These are phyloP conservation scores for Vireo griseus DNA, from an alignment of 2,797 vertebrate species.

Conservation along the genomic window DNA sequence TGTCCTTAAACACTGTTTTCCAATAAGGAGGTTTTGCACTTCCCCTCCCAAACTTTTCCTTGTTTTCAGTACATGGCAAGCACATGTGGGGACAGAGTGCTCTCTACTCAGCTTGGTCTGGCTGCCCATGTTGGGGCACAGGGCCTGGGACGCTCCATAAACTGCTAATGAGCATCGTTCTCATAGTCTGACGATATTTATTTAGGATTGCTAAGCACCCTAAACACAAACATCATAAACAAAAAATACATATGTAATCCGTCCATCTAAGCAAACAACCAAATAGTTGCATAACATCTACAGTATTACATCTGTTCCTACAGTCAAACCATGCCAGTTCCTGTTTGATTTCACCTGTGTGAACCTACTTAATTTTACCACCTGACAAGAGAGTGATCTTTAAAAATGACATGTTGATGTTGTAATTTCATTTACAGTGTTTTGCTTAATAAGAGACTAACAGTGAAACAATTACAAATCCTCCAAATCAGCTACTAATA, in stretches of 20 bases:
- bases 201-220: not conserved
- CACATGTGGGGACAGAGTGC: rapidly evolving
- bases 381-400: not conserved
- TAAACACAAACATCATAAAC: not conserved
- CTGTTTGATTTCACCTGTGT: not conserved
- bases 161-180: not conserved
- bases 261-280: not conserved
- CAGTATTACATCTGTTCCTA: not conserved
- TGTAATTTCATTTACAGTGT: slow-evolving; percentile 1
- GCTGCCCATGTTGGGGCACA: not conserved
- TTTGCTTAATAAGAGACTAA: slow-evolving; percentile 9
- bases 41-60: not conserved
- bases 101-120: not conserved
- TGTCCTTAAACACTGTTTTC: not conserved
- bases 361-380: not conserved
- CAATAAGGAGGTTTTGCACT: not conserved
- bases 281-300: not conserved
- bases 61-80: not conserved
- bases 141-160: not conserved
- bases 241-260: not conserved
- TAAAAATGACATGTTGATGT: not conserved
- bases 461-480: not conserved
- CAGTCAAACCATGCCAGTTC: not conserved
- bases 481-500: slow-evolving; percentile 42
- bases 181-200: not conserved